Evolutionary conservation across 2,797 vertebrate species (phyloP).

Genomic region (Neosilurus hyrtlii): DNA sequence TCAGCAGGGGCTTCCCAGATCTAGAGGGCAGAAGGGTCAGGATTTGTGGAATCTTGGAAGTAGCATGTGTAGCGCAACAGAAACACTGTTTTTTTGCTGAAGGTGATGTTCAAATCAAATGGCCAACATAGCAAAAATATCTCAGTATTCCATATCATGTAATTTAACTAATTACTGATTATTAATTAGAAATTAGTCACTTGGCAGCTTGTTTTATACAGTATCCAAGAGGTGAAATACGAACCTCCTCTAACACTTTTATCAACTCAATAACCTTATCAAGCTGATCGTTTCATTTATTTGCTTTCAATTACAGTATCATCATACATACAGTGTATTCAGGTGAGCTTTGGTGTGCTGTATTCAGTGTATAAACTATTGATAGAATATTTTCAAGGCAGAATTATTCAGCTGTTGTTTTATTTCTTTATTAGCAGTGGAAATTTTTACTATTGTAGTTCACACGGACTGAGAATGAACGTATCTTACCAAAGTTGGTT

Average conservation of each 20-base stretch:
- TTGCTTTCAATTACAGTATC: background rate
- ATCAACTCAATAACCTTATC: background rate
- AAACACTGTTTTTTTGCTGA: no score
- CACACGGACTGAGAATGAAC: background rate
- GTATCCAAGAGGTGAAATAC: no score
- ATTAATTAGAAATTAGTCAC: no score
- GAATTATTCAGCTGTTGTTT: background rate
- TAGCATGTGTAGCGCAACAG: no score
- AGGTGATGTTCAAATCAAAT: no score
- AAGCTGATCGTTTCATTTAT: background rate
- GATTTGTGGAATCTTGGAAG: no score
- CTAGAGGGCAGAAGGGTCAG: no score
- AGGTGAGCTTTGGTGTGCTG: background rate
- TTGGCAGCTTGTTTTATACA: no score
- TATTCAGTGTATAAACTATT: background rate
- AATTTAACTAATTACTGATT: no score
- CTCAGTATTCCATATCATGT: no score
- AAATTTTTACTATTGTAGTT: background rate
- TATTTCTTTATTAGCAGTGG: background rate
- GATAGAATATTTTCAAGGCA: background rate
- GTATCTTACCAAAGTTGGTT: background rate
- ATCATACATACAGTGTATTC: background rate
- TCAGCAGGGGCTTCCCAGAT: no score
- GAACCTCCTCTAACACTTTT: background rate
- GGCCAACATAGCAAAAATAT: no score